phyloP scores from a whole-genome alignment of 2,797 vertebrate genomes.

The Sebastes iracundus region DNA sequence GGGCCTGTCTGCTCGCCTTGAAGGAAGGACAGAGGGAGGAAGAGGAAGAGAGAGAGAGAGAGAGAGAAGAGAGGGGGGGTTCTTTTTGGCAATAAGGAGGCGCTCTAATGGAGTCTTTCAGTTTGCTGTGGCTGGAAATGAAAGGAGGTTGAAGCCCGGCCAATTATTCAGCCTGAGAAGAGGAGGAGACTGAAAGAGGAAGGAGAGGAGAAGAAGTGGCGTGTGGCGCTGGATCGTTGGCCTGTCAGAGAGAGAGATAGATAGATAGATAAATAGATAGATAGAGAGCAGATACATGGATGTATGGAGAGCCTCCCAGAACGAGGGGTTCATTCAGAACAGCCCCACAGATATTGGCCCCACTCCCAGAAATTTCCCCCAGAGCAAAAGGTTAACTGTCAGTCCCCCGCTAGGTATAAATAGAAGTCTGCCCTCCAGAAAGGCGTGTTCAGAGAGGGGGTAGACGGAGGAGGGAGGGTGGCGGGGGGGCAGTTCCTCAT shows the following conservation, averaged over 20 bases:
- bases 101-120: constrained; percentile 79
- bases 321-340: constrained; percentile 61
- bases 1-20: constrained; percentile 51
- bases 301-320: constrained; percentile 53
- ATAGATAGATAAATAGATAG: constrained; percentile 20
- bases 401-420: constrained; percentile 84
- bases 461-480: constrained; percentile 41
- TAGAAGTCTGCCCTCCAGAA: constrained; percentile 80
- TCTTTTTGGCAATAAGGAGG: constrained; percentile 67
- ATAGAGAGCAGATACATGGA: constrained; percentile 33
- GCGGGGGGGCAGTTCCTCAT: constrained; percentile 58
- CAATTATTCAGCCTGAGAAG: constrained; percentile 76
- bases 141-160: constrained; percentile 77
- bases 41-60: not conserved
- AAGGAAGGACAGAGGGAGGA: constrained; percentile 36
- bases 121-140: constrained; percentile 79
- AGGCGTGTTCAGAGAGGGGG: constrained; percentile 71
- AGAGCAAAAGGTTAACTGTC: constrained; percentile 86
- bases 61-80: not conserved
- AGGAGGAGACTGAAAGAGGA: constrained; percentile 59
- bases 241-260: constrained; percentile 12
- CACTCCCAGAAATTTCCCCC: constrained; percentile 78
- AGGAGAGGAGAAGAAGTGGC: constrained; percentile 56
- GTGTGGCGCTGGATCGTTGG: constrained; percentile 69
- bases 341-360: constrained; percentile 73